Evolutionary conservation across 2,888 invertebrate species (phyloP), one percentile per base, ranked within the genome.

Genomic region (Spilarctia lutea): DNA sequence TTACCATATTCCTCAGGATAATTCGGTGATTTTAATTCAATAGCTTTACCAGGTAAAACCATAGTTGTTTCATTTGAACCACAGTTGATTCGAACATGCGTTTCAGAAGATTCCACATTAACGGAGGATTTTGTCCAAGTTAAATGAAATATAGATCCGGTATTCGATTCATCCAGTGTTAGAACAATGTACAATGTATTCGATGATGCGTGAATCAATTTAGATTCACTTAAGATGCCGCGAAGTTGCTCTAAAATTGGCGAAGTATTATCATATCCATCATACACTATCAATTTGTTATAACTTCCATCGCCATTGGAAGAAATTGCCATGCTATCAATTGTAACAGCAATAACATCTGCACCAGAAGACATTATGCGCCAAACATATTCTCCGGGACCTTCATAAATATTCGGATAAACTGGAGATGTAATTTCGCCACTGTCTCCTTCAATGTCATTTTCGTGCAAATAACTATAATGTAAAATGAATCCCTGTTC

Each of bases 361-460:
- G 77, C 72, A 42, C 82, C 85, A 27, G 81, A 85, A 3, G 88
- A 97, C 0, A 96, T 96, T 68, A 99, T 96, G 68, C 97, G 96
- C 98, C 98, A 99, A 18, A 93, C 92, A 82, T 96, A 97, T 24
- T 91, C 89, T 0, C 96, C 96, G 39, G 86, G 76, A 8, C 93
- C 91, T 27, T 87, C 84, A 85, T 95, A 96, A 20, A 90, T 87
- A 13, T 90, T 77, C 0, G 98, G 98, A 93, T 98, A 99, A 42
- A 97, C 92, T 0, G 99, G 99, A 0, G 98, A 98, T 27, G 97
- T 96, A 60, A 99, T 96, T 81, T 95, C 94, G 1, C 99, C 99
- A 6, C 82, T 90, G 0, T 94, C 91, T 18, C 98, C 98, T 27
- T 89, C 95, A 2, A 99, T 89, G 63, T 97, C 97, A 85, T 97